Conservation (phyloP, 2,888 invertebrate genomes). For the Eupithecia vulgata region DNA sequence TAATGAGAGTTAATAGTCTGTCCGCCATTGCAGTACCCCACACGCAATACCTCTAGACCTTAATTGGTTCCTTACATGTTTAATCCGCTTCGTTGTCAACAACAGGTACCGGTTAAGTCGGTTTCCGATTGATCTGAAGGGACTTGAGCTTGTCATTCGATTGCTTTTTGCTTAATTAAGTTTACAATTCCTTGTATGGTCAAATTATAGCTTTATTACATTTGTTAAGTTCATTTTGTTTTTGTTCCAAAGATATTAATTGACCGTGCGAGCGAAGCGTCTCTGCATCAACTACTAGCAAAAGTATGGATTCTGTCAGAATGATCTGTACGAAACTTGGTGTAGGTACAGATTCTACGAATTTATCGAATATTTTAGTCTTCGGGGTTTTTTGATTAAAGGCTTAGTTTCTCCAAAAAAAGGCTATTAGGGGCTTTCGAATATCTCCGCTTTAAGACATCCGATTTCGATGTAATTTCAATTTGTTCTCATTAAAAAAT, state of each 20-base stretch:
- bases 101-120: conserved; percentile 63
- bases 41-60: conserved; percentile 68
- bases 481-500: no score
- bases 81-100: conserved; percentile 73
- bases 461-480: no score
- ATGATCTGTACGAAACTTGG: no score
- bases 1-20: conserved; percentile 75
- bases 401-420: no score
- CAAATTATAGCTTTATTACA: conserved; percentile 24
- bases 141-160: conserved; percentile 58
- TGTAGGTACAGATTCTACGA: no score
- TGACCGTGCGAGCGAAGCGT: no score
- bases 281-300: no score
- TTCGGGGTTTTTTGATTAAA: no score
- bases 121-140: conserved; percentile 66
- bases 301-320: no score
- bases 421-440: no score
- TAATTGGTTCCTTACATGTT: conserved; percentile 77
- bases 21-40: conserved; percentile 49
- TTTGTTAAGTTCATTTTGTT: neutral
- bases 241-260: neutral
- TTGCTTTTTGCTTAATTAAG: conserved; percentile 46
- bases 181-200: conserved; percentile 26
- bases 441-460: no score
- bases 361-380: no score